phyloP scores from a whole-genome alignment of 1,140 invertebrate genomes.

The Leucophenga varia region DNA sequence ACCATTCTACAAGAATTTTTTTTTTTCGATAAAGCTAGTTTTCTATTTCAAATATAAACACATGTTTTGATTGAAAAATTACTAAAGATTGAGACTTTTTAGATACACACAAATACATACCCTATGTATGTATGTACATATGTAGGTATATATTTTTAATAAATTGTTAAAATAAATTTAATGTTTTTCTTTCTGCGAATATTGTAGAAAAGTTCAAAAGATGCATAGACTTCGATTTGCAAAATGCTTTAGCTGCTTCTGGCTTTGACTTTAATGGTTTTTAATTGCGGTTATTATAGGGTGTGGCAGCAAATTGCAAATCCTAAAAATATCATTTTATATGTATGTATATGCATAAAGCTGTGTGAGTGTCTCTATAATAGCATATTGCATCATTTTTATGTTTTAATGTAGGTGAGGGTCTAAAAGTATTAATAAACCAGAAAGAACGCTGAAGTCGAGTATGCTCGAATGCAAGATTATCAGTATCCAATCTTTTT shows the following conservation, averaged over 20 bases:
- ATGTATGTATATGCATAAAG: too few species aligned
- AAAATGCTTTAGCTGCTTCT: slow-evolving; percentile 2
- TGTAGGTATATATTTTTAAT: slow-evolving; percentile 11
- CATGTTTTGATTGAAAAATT: too few species aligned
- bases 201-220: too few species aligned
- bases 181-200: slow-evolving; percentile 19
- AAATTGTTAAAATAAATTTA: slow-evolving; percentile 15
- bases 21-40: too few species aligned
- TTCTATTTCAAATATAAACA: slow-evolving; percentile 50
- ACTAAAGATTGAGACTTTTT: slow-evolving; percentile 41
- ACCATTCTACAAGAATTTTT: too few species aligned
- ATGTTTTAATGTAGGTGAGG: too few species aligned
- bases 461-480: too few species aligned
- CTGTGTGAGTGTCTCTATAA: too few species aligned
- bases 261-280: slow-evolving; percentile 21
- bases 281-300: slow-evolving; percentile 44
- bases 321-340: background rate
- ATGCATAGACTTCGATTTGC: background rate
- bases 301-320: background rate
- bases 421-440: too few species aligned
- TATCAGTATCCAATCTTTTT: too few species aligned
- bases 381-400: too few species aligned
- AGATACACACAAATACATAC: slow-evolving; percentile 15
- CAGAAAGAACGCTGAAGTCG: too few species aligned
- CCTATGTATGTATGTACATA: background rate